Evolutionary conservation across 1,140 invertebrate genomes (phyloP), one percentile per base, ranked within the genome.

Genomic region (Mizuhopecten yessoensis): DNA sequence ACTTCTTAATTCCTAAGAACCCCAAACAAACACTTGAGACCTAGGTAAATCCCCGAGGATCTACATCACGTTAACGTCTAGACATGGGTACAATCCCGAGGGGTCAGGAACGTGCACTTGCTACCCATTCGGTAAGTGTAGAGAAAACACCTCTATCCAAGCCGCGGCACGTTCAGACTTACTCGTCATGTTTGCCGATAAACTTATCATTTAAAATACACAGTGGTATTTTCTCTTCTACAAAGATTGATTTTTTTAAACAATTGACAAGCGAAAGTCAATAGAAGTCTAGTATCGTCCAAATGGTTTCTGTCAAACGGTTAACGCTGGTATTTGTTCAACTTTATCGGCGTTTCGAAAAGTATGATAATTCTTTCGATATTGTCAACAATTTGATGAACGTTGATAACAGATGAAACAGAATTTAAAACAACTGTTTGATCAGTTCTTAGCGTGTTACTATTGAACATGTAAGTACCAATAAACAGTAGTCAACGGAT

Each of bases 91-190:
- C 57, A 75, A 75, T 29, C 57, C 45, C 57, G 57, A 75, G 57
- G 57, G 57, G 57, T 75, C 57, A 75, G 57, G 57, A 75, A 75
- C 57, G 57, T 75, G 57, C n/a, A 75, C 57, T n/a, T 75, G 57
- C 57, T 75, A 29, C 57, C 57, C 57, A 75, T 75, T 75, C n/a
- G 23, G 7, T 0, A 75, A 75, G 57, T 75, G 57, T 17, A 75
- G n/a, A 23, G n/a, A 75, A 49, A 75, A 3, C n/a, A 17, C 57
- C 57, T n/a, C 57, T 29, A 5, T 75, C 17, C 57, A 75, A n/a
- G 57, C 57, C 5, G 57, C 57, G 57, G 57, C 57, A 75, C 57
- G 57, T 75, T 29, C 29, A 75, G 57, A 5, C 57, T 3, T 13
- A 75, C 57, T 75, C 23, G 29, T 7, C 23, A 29, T 75, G n/a